Evolutionary conservation across 2,797 vertebrate genomes (phyloP).

Genomic region (Sardinella longiceps): DNA sequence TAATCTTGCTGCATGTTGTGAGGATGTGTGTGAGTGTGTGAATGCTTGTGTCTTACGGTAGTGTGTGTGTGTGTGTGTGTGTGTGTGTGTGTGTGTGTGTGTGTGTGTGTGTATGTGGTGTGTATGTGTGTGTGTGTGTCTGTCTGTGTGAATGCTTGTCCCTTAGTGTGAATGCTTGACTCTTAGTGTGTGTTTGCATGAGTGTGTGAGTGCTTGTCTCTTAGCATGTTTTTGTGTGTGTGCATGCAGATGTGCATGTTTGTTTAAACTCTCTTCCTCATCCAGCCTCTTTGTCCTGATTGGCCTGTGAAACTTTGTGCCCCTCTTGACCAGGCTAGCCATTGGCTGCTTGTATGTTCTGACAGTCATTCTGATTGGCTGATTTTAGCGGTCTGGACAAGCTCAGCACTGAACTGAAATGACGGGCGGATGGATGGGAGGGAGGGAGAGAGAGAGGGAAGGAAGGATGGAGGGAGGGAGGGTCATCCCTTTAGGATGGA

Average conservation of each 20-base stretch:
- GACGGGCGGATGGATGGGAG: not conserved
- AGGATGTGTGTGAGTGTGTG: not conserved
- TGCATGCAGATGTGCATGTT: not conserved
- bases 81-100: no score
- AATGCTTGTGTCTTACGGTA: no score
- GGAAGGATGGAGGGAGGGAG: not conserved
- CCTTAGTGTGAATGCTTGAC: no score
- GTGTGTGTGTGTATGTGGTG: no score
- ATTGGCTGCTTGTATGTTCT: not conserved
- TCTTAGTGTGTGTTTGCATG: no score
- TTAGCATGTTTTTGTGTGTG: no score
- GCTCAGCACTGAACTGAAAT: not conserved
- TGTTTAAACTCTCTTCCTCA: conserved; percentile 11
- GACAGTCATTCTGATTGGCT: no score
- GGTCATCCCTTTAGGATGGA: no score
- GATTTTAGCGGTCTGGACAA: not conserved
- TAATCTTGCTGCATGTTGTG: not conserved
- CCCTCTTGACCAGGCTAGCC: not conserved
- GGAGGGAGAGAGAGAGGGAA: not conserved
- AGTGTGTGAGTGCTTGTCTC: no score
- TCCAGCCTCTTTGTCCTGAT: not conserved
- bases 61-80: no score
- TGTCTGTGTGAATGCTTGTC: not conserved
- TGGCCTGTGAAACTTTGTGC: not conserved
- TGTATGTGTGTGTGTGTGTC: not conserved